Evolutionary conservation across 2,888 invertebrate species (phyloP), one percentile per base, ranked within the genome.

Genomic region (Neoscelio sp.): DNA sequence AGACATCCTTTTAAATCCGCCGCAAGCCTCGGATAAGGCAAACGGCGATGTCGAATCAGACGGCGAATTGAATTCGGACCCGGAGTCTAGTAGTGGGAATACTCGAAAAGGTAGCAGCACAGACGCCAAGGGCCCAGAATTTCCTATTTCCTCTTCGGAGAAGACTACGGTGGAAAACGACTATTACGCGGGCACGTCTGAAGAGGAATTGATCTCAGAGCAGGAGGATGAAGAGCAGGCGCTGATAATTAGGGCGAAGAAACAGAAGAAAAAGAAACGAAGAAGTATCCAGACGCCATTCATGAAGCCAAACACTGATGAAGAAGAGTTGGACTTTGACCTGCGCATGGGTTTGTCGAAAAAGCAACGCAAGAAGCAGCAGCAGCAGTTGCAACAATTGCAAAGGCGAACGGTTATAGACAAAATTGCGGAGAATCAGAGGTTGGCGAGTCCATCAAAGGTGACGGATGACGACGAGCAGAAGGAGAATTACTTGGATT

Each of bases 311-410:
- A 80, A 76, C n/a, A 87, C 83, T 18, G 88, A 89, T 17, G 88
- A 89, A 13, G 88, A 89, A 1, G 85, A 87, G 26, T 80, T 78
- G 5, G 83, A 80, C 38, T 78, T 85, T 12, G 87, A 90, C 75
- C 80, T 89, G 13, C 87, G 90, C 65, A 83, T 89, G 81, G 88
- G 88, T n/a, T 68, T 88, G 1, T 90, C 90, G 1, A 92, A 91
- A 54, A 91, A 91, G 76, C 90, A 90, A 73, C 90, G 91, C 2
- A 91, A 89, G 65, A 91, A 90, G 73, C 86, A 86, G n/a, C 84
- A 85, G 2, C 84, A 85, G 5, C 74, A 80, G 8, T 33, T 77
- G 0, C 80, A 80, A 12, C 80, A 80, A 8, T 10, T 80, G 12
- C 82, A 83, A 10, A 78, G 70, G 33, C 78, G 80, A 33, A 71